phyloP scores from a whole-genome alignment of 2,797 vertebrate genomes.

The Saxicola maurus region DNA sequence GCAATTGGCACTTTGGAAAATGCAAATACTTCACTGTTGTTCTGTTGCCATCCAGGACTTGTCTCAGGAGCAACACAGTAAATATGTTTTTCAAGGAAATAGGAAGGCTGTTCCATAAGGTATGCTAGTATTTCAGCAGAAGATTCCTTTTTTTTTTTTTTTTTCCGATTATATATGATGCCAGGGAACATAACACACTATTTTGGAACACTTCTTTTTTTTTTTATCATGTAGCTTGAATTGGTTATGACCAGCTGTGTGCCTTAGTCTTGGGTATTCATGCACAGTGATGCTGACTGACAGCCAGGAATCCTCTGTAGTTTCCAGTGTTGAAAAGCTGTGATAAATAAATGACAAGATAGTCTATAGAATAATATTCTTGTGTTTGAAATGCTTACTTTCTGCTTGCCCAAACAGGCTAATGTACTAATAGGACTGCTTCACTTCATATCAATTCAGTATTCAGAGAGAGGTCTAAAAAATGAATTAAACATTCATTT shows the following conservation, averaged over 20 bases:
- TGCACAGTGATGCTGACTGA: neutral
- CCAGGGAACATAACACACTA: neutral
- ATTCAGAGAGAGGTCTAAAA: neutral
- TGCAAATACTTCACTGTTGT: neutral
- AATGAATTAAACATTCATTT: neutral
- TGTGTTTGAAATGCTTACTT: neutral
- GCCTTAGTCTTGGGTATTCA: neutral
- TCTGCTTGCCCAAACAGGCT: neutral
- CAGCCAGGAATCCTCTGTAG: neutral
- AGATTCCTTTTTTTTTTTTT: neutral
- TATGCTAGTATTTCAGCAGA: neutral
- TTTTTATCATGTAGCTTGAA: neutral
- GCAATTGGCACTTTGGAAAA: neutral
- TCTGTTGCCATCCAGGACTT: neutral
- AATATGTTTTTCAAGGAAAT: neutral
- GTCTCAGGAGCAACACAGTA: neutral
- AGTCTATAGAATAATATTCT: neutral
- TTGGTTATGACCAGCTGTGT: neutral
- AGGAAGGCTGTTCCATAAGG: neutral
- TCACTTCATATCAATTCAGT: neutral
- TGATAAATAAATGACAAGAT: neutral
- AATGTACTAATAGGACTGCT: neutral
- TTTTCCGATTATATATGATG: neutral
- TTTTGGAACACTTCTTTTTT: neutral
- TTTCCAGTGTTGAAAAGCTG: neutral